Percentiles rank a stretch among this genome's conserved stretches.
These are phyloP conservation scores for Mionectes olivaceus DNA, from an alignment of 2,797 vertebrate species.

Conservation along the genomic window DNA sequence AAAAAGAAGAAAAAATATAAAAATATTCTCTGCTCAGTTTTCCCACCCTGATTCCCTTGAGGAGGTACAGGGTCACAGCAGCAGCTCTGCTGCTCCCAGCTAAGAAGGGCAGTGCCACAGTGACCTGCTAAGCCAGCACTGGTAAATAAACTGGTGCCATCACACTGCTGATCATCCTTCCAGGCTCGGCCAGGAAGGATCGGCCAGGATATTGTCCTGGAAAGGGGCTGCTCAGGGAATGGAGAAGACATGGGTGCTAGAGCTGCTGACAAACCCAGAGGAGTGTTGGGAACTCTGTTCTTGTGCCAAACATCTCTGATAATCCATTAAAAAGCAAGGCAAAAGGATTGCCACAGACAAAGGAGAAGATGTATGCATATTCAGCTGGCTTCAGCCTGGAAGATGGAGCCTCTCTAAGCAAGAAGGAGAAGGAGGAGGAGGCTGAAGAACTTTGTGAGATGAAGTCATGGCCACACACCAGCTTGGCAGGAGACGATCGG, in stretches of 20 bases:
- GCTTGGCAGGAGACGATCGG: fast-evolving
- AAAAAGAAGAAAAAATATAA: conserved; percentile 37
- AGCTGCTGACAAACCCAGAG: background rate
- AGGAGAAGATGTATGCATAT: background rate
- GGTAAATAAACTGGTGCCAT: background rate
- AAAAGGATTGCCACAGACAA: background rate
- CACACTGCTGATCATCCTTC: background rate
- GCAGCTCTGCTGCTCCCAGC: background rate
- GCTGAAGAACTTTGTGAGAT: background rate
- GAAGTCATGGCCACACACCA: background rate
- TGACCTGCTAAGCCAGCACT: background rate
- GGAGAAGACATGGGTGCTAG: background rate
- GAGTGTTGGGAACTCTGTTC: background rate
- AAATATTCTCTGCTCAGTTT: conserved; percentile 34
- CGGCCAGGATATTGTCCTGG: background rate
- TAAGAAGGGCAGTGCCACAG: background rate
- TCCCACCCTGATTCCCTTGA: background rate
- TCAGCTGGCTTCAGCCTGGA: background rate
- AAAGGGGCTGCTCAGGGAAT: background rate
- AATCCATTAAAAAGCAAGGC: background rate
- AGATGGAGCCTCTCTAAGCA: background rate
- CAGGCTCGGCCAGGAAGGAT: background rate
- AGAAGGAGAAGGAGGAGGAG: background rate
- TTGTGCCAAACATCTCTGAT: background rate
- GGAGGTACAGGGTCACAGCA: background rate